Percentiles rank a stretch among this genome's conserved stretches.
Evolutionary conservation across 2,888 invertebrate genomes (phyloP).

Genomic region (Beris morrisii): DNA sequence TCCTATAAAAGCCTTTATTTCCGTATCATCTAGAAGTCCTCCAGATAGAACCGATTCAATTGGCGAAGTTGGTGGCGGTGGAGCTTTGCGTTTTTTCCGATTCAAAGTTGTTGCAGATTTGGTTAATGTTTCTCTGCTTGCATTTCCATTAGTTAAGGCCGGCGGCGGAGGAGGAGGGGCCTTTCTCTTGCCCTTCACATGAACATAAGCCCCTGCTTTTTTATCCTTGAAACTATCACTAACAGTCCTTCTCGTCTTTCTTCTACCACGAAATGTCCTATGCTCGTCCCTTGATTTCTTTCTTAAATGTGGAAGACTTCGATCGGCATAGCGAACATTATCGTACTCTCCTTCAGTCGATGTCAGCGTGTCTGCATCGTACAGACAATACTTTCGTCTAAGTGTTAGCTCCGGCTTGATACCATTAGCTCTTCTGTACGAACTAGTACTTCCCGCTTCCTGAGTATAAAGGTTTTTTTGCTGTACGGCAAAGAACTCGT

Average conservation of each 20-base stretch:
- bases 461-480: constrained; percentile 58
- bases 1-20: constrained; percentile 40
- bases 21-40: constrained; percentile 39
- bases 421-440: constrained; percentile 59
- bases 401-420: constrained; percentile 57
- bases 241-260: constrained; percentile 56
- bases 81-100: constrained; percentile 55
- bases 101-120: constrained; percentile 40
- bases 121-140: constrained; percentile 32
- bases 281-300: constrained; percentile 27
- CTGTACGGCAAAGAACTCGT: constrained; percentile 39
- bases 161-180: constrained; percentile 68
- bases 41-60: constrained; percentile 41
- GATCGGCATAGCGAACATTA: constrained; percentile 46
- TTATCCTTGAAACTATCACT: constrained; percentile 65
- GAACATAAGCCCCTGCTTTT: constrained; percentile 61
- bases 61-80: constrained; percentile 39
- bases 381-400: constrained; percentile 67
- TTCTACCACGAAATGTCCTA: constrained; percentile 16
- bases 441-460: constrained; percentile 63
- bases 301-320: constrained; percentile 50
- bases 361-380: constrained; percentile 42
- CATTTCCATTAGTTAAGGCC: constrained; percentile 27
- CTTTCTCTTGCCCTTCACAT: constrained; percentile 75
- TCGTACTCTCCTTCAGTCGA: constrained; percentile 33